Evolutionary conservation across 2,113 vertebrate genomes (phyloP).

Genomic region (Penelope pileata): DNA sequence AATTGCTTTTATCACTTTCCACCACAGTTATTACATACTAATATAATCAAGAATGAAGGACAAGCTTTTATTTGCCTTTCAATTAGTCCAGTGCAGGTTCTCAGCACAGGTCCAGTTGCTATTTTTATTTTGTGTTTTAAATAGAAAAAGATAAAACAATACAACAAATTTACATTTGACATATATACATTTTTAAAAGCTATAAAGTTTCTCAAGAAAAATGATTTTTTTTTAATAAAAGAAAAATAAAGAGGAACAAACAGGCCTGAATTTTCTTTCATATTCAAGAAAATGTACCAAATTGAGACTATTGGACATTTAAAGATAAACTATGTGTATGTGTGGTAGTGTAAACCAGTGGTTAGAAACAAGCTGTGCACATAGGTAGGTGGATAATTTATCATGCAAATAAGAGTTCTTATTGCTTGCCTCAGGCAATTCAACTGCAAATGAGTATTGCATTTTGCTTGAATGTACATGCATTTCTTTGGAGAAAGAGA

Average conservation of each 20-base stretch:
- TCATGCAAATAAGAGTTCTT: not conserved
- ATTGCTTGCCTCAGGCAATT: not conserved
- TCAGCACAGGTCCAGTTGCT: not conserved
- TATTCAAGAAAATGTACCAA: not conserved
- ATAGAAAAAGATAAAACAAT: not conserved
- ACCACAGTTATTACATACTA: not conserved
- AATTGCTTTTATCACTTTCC: not conserved
- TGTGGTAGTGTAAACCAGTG: not conserved
- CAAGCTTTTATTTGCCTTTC: not conserved
- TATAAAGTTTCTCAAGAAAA: not conserved
- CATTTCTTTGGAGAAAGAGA: not conserved
- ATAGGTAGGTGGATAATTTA: not conserved
- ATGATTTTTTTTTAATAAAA: not conserved
- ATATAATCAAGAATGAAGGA: not conserved
- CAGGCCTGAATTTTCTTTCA: not conserved
- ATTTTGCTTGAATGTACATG: not conserved
- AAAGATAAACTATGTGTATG: not conserved
- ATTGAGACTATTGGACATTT: not conserved
- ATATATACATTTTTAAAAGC: not conserved
- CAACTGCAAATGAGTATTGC: slow-evolving; percentile 9
- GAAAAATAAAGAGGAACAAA: not conserved
- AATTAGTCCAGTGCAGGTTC: not conserved
- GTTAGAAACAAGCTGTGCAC: not conserved
- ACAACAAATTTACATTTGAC: not conserved
- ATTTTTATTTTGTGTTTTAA: not conserved